A percentile compares a stretch with the other conserved stretches of the same genome.
phyloP scores from a whole-genome alignment of 2,797 vertebrate species.

The Alauda arvensis region DNA sequence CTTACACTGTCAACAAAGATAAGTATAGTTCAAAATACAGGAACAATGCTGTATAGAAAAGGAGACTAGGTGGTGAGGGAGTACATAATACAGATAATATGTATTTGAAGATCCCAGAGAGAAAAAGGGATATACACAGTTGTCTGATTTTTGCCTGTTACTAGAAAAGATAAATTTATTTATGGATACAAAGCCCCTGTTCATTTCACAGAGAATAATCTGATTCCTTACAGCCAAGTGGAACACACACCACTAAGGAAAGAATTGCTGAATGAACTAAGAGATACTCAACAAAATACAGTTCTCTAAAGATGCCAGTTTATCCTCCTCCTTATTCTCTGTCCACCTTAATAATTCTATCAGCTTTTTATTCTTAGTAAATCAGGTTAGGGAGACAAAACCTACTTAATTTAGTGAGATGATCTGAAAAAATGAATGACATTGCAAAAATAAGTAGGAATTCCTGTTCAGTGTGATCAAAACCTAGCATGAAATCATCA shows the following conservation, averaged over 20 bases:
- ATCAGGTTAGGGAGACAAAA: background rate
- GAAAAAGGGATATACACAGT: background rate
- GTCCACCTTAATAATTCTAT: background rate
- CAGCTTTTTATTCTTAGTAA: background rate
- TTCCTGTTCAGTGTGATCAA: background rate
- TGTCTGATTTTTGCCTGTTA: background rate
- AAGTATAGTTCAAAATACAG: slow-evolving; percentile 6
- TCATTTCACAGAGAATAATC: background rate
- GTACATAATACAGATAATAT: background rate
- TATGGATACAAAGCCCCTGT: background rate
- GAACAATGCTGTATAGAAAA: background rate
- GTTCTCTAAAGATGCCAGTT: background rate
- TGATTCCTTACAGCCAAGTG: background rate
- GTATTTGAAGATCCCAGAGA: background rate
- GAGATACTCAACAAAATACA: background rate
- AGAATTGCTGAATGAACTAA: background rate
- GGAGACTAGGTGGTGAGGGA: background rate
- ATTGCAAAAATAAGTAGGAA: background rate
- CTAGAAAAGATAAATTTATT: background rate
- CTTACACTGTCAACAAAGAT: background rate
- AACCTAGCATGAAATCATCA: background rate
- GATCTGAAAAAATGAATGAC: background rate
- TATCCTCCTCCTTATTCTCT: background rate
- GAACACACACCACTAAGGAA: background rate
- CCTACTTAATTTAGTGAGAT: background rate